A percentile compares a stretch with the other conserved stretches of the same genome.
These are phyloP conservation scores for Colostygia pectinataria DNA, from an alignment of 2,888 invertebrate genomes.

Conservation along the genomic window DNA sequence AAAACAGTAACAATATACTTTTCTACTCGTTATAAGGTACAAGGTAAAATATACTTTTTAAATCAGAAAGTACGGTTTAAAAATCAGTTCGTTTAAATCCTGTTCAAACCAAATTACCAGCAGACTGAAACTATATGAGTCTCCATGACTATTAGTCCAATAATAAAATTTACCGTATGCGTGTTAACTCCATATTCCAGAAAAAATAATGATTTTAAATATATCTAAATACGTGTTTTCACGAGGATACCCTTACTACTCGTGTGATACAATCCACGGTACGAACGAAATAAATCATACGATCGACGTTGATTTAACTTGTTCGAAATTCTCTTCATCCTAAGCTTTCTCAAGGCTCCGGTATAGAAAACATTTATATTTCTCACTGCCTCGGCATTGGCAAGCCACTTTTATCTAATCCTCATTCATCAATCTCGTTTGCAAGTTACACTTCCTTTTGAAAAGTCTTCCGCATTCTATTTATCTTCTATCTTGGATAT, in stretches of 20 bases:
- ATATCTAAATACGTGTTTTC: not conserved
- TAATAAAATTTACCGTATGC: no score
- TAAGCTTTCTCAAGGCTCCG: conserved; percentile 19
- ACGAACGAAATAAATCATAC: conserved; percentile 10
- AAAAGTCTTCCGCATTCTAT: conserved; percentile 16
- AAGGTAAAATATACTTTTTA: no score
- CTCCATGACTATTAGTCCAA: no score
- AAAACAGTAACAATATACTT: no score
- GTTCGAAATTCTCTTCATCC: conserved; percentile 12
- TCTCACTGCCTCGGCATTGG: conserved; percentile 21
- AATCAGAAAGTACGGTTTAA: no score
- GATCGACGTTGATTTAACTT: conserved; percentile 16
- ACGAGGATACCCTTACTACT: not conserved
- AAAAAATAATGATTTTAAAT: not conserved
- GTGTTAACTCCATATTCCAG: not conserved
- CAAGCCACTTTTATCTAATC: conserved; percentile 26
- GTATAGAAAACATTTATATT: conserved; percentile 23
- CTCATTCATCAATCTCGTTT: conserved; percentile 27
- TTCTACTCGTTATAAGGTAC: no score
- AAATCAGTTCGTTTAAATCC: no score
- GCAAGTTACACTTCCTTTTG: conserved; percentile 23
- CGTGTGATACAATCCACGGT: not conserved
- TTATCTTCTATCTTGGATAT: conserved; percentile 5
- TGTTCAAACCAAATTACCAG: no score
- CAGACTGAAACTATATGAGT: no score